Percentiles rank a stretch among this genome's conserved stretches.
Evolutionary conservation across 2,888 invertebrate species (phyloP).

Genomic region (Ceraclea dissimilis): DNA sequence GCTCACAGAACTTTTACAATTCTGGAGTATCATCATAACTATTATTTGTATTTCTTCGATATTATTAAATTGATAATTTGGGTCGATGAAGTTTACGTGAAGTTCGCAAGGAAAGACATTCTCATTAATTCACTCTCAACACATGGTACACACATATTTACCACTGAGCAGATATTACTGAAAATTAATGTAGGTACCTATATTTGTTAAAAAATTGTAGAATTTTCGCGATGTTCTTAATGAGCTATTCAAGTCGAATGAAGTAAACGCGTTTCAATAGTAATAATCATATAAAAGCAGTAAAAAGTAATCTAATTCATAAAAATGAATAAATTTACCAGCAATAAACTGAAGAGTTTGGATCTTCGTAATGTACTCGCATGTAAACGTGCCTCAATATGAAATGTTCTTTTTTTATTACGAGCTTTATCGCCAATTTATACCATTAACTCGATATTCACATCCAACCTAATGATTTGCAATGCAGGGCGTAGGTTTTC

Average conservation of each 20-base stretch:
- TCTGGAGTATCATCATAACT: no score
- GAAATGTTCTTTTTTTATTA: background rate
- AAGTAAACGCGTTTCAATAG: background rate
- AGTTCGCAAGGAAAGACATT: no score
- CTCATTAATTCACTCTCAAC: no score
- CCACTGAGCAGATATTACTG: no score
- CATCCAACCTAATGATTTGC: background rate
- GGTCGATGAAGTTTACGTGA: no score
- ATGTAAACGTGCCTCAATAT: background rate
- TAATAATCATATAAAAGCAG: background rate
- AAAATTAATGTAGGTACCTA: no score
- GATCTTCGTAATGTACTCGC: background rate
- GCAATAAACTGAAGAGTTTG: background rate
- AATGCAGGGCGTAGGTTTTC: background rate
- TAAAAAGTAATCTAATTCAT: constrained; percentile 1
- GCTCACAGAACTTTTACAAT: no score
- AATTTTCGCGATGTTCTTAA: background rate
- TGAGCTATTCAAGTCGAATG: background rate
- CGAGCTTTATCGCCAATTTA: background rate
- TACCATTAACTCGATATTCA: background rate
- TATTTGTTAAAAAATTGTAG: no score
- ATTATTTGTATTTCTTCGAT: no score
- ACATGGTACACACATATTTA: no score
- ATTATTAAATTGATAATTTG: no score
- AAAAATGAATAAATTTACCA: constrained; percentile 2